These are phyloP conservation scores for Python bivittatus DNA, from an alignment of 2,113 vertebrate species.

Conservation along the genomic window DNA sequence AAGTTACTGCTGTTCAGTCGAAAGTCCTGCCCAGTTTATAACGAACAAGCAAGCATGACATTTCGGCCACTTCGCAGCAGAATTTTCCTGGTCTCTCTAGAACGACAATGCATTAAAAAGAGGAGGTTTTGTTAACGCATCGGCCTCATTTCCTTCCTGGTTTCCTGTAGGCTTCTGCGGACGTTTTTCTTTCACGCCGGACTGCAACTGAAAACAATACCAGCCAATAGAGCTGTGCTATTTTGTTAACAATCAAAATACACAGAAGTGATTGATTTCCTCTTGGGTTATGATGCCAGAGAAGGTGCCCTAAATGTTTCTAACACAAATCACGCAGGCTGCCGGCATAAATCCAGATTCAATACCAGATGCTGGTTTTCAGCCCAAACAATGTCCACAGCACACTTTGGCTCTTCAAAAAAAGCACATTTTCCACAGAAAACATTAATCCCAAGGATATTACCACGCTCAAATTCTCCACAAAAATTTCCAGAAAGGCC, in stretches of 20 bases:
- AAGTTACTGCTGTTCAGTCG: background rate
- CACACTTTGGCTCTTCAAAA: background rate
- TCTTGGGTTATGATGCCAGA: background rate
- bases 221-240: background rate
- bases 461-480: background rate
- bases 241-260: background rate
- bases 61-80: constrained; percentile 31
- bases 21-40: background rate
- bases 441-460: background rate
- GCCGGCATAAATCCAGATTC: background rate
- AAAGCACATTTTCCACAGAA: background rate
- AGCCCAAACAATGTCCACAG: background rate
- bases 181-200: background rate
- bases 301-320: background rate
- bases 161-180: background rate
- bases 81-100: background rate
- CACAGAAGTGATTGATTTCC: background rate
- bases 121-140: background rate
- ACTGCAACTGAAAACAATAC: background rate
- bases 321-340: background rate
- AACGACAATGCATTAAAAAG: background rate
- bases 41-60: background rate
- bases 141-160: constrained; percentile 1
- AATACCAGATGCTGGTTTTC: background rate
- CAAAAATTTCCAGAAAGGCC: background rate